These are phyloP conservation scores for Malurus splendens DNA, from an alignment of 2,797 vertebrate genomes.

Conservation along the genomic window DNA sequence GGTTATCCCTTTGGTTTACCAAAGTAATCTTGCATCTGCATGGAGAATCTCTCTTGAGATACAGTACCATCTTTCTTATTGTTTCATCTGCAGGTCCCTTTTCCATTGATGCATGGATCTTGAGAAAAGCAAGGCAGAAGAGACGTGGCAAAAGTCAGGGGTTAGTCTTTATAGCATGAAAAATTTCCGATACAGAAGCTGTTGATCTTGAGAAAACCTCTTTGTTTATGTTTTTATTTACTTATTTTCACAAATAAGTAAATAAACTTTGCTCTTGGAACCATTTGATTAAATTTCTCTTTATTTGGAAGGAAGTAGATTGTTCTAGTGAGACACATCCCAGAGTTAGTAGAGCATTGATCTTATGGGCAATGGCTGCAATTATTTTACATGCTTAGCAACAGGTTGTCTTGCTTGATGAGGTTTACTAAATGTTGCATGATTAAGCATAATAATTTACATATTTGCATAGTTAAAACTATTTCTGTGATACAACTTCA, in stretches of 20 bases:
- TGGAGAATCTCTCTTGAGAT: not conserved
- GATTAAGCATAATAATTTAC: not conserved
- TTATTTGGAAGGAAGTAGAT: not conserved
- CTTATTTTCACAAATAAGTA: not conserved
- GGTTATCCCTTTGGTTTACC: not conserved
- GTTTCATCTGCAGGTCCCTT: not conserved
- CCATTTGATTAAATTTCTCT: not conserved
- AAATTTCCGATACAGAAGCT: not conserved
- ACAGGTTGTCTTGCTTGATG: not conserved
- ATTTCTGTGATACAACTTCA: not conserved
- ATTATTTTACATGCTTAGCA: not conserved
- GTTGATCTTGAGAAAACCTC: not conserved
- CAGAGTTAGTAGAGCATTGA: not conserved
- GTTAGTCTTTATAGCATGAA: not conserved
- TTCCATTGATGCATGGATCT: not conserved
- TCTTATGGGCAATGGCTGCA: not conserved
- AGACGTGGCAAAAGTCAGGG: not conserved
- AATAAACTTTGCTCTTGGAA: not conserved
- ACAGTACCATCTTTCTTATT: accelerated
- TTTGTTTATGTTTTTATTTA: not conserved
- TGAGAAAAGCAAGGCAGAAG: not conserved
- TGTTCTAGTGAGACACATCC: not conserved
- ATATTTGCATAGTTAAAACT: not conserved
- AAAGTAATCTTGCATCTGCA: not conserved
- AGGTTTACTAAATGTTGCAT: not conserved